Conservation (phyloP, 2,888 invertebrate genomes). For the Cremastinae sp. region DNA sequence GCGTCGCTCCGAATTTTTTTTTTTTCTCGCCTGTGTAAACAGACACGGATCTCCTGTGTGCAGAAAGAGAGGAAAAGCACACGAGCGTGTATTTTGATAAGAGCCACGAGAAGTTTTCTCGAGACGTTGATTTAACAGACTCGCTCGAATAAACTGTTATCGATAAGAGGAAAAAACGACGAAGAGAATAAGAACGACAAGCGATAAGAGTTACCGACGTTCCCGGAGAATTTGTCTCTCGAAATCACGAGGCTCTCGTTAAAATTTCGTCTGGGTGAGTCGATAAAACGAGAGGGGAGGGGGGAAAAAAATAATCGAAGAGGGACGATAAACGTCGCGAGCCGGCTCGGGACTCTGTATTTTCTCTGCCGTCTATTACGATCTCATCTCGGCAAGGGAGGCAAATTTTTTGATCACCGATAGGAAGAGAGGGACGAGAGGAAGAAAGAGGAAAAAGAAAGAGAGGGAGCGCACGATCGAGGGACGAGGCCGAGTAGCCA, state of each 20-base stretch:
- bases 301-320: not conserved
- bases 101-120: too few relatives aligned
- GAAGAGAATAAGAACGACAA: too few relatives aligned
- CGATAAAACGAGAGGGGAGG: conserved; percentile 3
- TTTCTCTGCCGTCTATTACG: not conserved
- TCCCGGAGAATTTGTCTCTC: not conserved
- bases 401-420: conserved; percentile 51
- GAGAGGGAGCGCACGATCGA: conserved; percentile 30
- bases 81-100: too few relatives aligned
- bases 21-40: too few relatives aligned
- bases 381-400: conserved; percentile 9
- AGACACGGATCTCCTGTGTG: too few relatives aligned
- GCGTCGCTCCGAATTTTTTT: too few relatives aligned
- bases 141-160: conserved; percentile 18
- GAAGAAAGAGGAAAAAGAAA: conserved; percentile 38
- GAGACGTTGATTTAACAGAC: not conserved
- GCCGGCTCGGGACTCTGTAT: too few relatives aligned
- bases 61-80: too few relatives aligned
- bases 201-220: conserved; percentile 1
- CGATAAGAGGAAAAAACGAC: conserved; percentile 12
- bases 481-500: too few relatives aligned
- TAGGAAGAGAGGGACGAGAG: conserved; percentile 27
- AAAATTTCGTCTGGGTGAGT: conserved; percentile 9
- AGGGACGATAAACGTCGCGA: not conserved
- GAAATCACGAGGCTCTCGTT: not conserved